These are phyloP conservation scores for Oncorhynchus mykiss DNA, from an alignment of 2,113 vertebrate genomes.

Conservation along the genomic window DNA sequence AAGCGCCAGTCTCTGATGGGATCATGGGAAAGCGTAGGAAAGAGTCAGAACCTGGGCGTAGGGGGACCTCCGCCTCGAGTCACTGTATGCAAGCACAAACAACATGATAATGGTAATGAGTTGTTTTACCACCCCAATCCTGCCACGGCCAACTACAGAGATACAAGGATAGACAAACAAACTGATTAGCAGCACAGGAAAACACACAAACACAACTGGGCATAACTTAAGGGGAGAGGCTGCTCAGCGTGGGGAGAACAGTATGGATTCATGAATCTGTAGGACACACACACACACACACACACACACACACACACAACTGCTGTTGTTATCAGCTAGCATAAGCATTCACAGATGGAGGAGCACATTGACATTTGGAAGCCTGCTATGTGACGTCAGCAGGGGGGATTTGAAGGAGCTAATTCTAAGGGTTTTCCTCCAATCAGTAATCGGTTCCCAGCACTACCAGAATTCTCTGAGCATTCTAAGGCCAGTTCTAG, in stretches of 20 bases:
- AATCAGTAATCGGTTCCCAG: not conserved
- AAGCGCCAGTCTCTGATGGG: constrained; percentile 58
- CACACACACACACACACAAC: constrained; percentile 1
- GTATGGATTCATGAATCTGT: not conserved
- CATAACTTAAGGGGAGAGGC: not conserved
- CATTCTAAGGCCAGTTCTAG: not conserved
- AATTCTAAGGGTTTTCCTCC: not conserved
- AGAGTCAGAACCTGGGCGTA: constrained; percentile 44
- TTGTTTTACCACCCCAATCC: constrained; percentile 57
- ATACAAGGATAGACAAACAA: constrained; percentile 64
- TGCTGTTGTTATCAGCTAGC: not conserved
- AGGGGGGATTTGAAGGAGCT: not conserved
- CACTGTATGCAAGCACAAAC: constrained; percentile 22
- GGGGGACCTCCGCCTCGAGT: constrained; percentile 38
- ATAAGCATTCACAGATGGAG: not conserved
- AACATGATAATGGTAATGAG: constrained; percentile 50
- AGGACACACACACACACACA: not conserved
- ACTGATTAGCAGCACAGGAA: constrained; percentile 44
- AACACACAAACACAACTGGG: constrained; percentile 15
- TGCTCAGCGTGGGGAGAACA: not conserved
- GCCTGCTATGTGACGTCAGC: not conserved
- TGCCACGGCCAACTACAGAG: constrained; percentile 55
- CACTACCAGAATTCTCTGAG: not conserved
- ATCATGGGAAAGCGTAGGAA: constrained; percentile 31
- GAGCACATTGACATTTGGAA: not conserved